These are phyloP conservation scores for Tychaedon coryphoeus DNA, from an alignment of 2,113 vertebrate genomes.

Conservation along the genomic window DNA sequence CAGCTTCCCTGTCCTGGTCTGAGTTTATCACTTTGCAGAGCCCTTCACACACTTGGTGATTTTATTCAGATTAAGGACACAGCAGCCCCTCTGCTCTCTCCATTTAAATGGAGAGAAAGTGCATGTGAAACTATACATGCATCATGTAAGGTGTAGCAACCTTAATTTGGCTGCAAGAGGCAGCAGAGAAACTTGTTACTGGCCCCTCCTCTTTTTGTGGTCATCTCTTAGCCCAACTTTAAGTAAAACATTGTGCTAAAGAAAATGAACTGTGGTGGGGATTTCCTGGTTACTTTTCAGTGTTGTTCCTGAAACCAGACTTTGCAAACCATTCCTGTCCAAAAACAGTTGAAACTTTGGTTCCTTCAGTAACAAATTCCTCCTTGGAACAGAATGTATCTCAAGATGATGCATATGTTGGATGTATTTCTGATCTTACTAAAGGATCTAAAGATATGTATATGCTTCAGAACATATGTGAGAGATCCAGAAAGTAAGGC, in stretches of 20 bases:
- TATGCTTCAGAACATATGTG: neutral
- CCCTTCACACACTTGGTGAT: rapidly evolving
- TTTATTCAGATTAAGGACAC: neutral
- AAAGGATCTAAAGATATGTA: neutral
- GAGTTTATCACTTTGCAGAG: neutral
- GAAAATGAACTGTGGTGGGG: neutral
- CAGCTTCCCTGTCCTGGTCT: neutral
- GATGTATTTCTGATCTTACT: neutral
- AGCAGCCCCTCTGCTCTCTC: neutral
- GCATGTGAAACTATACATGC: neutral
- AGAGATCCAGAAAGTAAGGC: neutral
- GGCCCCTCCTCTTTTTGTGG: neutral
- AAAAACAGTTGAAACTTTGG: neutral
- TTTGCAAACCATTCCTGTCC: neutral
- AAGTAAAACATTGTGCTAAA: neutral
- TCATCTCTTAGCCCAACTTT: neutral
- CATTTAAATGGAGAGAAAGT: neutral
- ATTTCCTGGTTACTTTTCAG: neutral
- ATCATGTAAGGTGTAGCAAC: rapidly evolving
- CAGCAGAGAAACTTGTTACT: neutral
- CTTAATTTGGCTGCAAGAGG: neutral
- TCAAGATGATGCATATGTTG: neutral
- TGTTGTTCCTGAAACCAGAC: neutral
- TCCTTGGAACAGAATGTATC: rapidly evolving
- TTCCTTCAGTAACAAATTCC: neutral